Evolutionary conservation across 1,140 invertebrate genomes (phyloP), one percentile per base, ranked within the genome.

Genomic region (Eurosta solidaginis): DNA sequence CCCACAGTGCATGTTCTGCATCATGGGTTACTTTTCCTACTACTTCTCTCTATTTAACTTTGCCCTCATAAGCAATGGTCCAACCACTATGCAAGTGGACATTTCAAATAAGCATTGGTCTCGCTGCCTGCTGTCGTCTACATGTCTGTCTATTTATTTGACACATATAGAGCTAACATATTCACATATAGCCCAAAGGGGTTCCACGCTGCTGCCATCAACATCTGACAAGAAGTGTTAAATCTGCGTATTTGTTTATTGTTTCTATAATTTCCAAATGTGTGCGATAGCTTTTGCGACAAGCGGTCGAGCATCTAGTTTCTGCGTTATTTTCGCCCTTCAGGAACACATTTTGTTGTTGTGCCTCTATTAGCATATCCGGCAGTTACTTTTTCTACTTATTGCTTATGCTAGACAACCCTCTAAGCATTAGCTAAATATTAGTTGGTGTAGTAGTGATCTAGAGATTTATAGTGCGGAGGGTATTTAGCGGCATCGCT

Each of bases 191-290:
- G 20, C 5, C 47, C 29, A 17, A 76, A 25, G 42, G 75, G 49
- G 75, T 45, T 49, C 29, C 20, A 54, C 75, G 44, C 73, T 29
- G 17, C 44, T 45, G 33, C 82, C 84, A 85, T 85, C 84, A 85
- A 84, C 83, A 82, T 85, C 82, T 85, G 84, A 85, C 84, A 85
- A 85, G 84, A 85, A 85, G 84, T 85, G 84, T 85, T 85, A 85
- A 85, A 85, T 85, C 84, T 85, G 84, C 84, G 83, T 36, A 76
- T 78, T 77, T 78, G 78, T 78, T 78, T 78, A 49, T 40, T 20
- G 12, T 74, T 77, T 77, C 76, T 76, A 22, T 25, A 50, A 22
- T 76, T 74, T 29, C 44, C 25, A 45, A 74, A 45, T 17, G 7
- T 74, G 12, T 47, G 44, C 73, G 10, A 45, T 36, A 33, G 14